Percentiles rank a stretch among this genome's conserved stretches.
These are phyloP conservation scores for Drosophila percnosoma DNA, from an alignment of 2,888 invertebrate genomes.

Conservation along the genomic window DNA sequence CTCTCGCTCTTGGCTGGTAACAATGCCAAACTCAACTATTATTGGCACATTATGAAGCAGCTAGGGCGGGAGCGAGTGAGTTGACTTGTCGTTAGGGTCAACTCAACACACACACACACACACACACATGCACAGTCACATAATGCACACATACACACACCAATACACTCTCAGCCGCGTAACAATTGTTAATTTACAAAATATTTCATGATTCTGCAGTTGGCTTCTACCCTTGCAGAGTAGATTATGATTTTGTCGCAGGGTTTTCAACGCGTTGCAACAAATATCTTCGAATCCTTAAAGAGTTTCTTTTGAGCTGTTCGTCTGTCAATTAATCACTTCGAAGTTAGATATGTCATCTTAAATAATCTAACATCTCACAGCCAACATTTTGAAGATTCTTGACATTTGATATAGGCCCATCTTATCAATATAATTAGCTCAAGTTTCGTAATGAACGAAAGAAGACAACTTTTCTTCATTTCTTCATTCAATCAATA, in stretches of 20 bases:
- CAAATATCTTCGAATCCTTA: neutral
- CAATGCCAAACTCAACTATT: slow-evolving; percentile 74
- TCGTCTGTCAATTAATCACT: neutral
- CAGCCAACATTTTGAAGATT: neutral
- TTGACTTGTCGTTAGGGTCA: slow-evolving; percentile 40
- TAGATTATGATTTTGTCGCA: neutral
- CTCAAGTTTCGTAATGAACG: neutral
- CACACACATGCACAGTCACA: slow-evolving; percentile 20
- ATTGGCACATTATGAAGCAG: slow-evolving; percentile 64
- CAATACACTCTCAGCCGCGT: slow-evolving; percentile 27
- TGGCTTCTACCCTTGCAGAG: slow-evolving; percentile 35
- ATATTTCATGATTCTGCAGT: slow-evolving; percentile 75
- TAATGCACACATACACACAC: slow-evolving; percentile 24
- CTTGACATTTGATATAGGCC: neutral
- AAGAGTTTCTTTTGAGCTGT: neutral
- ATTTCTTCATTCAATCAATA: neutral
- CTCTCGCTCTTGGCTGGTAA: slow-evolving; percentile 31
- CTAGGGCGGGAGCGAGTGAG: slow-evolving; percentile 3
- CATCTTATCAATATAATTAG: neutral
- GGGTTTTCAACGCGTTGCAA: neutral
- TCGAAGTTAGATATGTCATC: neutral
- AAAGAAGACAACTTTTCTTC: neutral
- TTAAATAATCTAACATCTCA: neutral
- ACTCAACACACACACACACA: slow-evolving; percentile 29
- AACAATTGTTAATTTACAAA: slow-evolving; percentile 77